Base-by-base conservation (phyloP, 2,797 vertebrate species). In the Trachops cirrhosus region DNA sequence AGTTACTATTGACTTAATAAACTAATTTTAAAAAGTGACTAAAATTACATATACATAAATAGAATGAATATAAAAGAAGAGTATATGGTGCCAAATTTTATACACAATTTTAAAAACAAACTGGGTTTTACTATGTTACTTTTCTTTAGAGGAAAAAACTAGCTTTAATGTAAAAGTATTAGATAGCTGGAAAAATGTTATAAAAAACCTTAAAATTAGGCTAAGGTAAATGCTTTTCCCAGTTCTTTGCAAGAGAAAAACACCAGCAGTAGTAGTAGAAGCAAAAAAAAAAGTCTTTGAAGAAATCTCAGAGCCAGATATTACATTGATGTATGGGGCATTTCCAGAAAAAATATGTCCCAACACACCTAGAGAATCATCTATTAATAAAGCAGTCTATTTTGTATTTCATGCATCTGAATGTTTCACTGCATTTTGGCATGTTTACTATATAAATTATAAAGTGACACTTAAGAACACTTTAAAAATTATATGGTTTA, bases 1-100 rank as follows among this genome's bases (percentile, higher is more conserved):
- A 64, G n/a, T 77, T 59, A 88, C 48, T 70, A 71, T 59, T 11
- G 64, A 62, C 16, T 88, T 93, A 44, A 68, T 39, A 93, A 89
- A 73, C 26, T 83, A 86, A 70, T 93, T 94, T 94, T 0, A 79
- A 95, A 86, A 87, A 82, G 48, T 90, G 50, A 91, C 70, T 91
- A 89, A 39, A 88, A 59, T 93, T 91, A 79, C 12, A 83, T 94
- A 91, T 96, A 77, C 21, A 89, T 92, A 92, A 96, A 78, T 91
- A 88, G 39, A 73, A 93, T 64, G n/a, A 93, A 86, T 78, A 48
- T 14, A 87, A 80, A 70, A 62, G 46, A 77, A 89, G 41, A 77
- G 1, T 62, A 64, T 82, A 73, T 39, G 48, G 29, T 95, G 6
- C 16, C 67, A 92, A 71, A 70, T 91, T 93, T 95, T 89, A 24